Evolutionary conservation across 2,888 invertebrate genomes (phyloP), one percentile per base, ranked within the genome.

Genomic region (Luperina testacea): DNA sequence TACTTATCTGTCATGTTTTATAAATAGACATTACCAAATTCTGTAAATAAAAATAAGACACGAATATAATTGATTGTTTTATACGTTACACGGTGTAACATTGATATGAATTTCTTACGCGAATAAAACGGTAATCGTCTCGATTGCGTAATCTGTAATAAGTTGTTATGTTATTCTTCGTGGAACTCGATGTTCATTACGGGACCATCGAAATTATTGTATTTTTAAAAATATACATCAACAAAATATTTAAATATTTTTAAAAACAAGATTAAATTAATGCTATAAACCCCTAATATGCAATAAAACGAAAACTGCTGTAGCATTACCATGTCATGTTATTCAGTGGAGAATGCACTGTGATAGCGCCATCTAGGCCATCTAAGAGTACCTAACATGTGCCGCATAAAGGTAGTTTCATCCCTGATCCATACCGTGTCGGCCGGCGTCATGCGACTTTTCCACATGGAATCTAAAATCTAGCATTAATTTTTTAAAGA

Each of bases 281-380:
- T 57, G 57, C 59, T 24, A 1, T 17, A 53, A 20, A 24, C 53
- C 0, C 59, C n/a, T 3, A n/a, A n/a, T 59, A 59, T 24, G 59
- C 3, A 59, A n/a, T 59, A n/a, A 13, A n/a, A 59, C n/a, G 6
- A 27, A 59, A 2, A 59, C 11, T 11, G 15, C 27, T 1, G 13
- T 61, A 53, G 20, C 51, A 59, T 59, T 59, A 59, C 13, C 59
- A 59, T 13, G n/a, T 13, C 59, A 59, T 13, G n/a, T 13, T 27
- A 59, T 59, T 59, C n/a, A 15, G 27, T 27, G 27, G n/a, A 5
- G 8, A 32, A 8, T 63, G 17, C 3, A 4, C 15, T 65, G 2
- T 45, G 42, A 67, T 17, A 45, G 67, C 67, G 67, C 67, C 67
- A 67, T 45, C 67, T 67, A 67, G 67, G 0, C n/a, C 8, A 42